phyloP scores from a whole-genome alignment of 2,113 vertebrate species.

The Lipophrys pholis region DNA sequence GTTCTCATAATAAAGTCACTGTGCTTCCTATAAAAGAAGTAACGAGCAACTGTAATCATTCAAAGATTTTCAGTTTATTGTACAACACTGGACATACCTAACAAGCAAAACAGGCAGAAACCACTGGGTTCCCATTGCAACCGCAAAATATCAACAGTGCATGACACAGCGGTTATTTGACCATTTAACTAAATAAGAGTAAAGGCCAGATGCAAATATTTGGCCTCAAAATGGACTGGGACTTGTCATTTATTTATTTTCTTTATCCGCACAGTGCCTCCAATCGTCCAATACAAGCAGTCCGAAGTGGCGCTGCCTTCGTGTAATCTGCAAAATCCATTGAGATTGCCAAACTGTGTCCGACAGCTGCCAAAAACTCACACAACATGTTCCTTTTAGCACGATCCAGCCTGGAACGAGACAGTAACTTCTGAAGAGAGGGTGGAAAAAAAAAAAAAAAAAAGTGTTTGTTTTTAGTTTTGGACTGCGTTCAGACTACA shows the following conservation, averaged over 20 bases:
- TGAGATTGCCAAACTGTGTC: constrained; percentile 11
- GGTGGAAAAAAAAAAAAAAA: too few species aligned
- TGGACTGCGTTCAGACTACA: constrained; percentile 17
- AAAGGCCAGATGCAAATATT: not conserved
- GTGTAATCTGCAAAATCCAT: constrained; percentile 19
- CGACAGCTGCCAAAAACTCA: constrained; percentile 27
- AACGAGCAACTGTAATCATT: too few species aligned
- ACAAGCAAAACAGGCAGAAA: not conserved
- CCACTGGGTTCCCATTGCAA: not conserved
- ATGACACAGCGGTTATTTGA: not conserved
- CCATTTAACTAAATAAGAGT: not conserved
- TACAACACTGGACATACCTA: not conserved
- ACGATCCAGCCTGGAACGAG: constrained; percentile 6
- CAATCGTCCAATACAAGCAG: not conserved
- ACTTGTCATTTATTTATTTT: not conserved
- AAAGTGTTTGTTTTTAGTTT: constrained; percentile 38
- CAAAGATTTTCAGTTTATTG: too few species aligned
- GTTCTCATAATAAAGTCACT: too few species aligned
- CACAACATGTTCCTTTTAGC: constrained; percentile 8
- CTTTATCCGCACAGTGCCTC: not conserved
- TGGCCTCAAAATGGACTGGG: not conserved
- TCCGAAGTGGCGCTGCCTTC: constrained; percentile 3
- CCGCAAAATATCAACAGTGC: not conserved
- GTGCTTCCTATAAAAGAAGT: too few species aligned
- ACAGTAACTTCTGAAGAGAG: constrained; percentile 11